Conservation (phyloP, 2,113 vertebrate species). For the Cathartes aura region DNA sequence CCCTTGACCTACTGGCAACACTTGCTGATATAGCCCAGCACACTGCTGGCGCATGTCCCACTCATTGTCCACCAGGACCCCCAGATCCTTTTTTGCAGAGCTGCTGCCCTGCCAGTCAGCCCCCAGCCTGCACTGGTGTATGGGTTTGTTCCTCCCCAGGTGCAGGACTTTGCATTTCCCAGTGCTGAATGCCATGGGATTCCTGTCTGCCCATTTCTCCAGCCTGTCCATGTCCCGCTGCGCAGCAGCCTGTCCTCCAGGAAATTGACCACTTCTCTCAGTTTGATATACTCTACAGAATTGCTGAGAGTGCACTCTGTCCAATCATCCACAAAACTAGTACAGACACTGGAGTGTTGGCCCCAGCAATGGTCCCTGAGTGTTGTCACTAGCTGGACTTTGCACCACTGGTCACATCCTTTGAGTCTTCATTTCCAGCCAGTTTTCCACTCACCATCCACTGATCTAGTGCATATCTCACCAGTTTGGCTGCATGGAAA, state of each 20-base stretch:
- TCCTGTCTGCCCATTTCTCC: neutral
- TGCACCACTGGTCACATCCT: neutral
- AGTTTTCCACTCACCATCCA: neutral
- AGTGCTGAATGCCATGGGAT: fast-evolving
- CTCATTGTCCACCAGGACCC: neutral
- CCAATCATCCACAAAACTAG: neutral
- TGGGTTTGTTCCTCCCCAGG: neutral
- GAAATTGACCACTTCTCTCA: neutral
- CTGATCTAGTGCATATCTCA: neutral
- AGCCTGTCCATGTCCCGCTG: neutral
- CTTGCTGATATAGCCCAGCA: neutral
- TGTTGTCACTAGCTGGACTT: neutral
- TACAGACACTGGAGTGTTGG: neutral
- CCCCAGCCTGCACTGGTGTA: neutral
- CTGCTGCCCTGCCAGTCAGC: neutral
- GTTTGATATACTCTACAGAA: neutral
- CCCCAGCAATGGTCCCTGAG: fast-evolving
- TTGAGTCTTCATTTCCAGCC: neutral
- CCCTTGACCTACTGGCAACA: neutral
- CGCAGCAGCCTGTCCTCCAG: neutral
- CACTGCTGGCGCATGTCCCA: neutral
- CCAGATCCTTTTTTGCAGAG: neutral
- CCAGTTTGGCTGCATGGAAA: neutral
- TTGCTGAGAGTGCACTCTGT: neutral
- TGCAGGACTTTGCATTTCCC: neutral